Base-by-base conservation (phyloP, 2,888 invertebrate genomes). In the Electrophaes corylata region DNA sequence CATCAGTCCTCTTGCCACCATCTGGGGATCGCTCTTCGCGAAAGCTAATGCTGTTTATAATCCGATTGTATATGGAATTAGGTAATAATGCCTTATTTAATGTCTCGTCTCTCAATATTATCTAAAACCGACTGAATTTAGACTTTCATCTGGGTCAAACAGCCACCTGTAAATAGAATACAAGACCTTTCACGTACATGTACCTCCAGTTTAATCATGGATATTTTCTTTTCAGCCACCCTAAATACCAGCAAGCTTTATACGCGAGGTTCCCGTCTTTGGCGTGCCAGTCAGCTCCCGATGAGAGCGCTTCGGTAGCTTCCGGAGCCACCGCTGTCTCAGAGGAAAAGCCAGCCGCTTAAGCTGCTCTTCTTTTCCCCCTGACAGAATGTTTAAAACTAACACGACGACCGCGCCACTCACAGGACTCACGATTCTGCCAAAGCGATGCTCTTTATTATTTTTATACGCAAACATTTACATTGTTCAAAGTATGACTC, bases 31-130 rank as follows among this genome's bases (percentile, higher is more conserved):
- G 31, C 93, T 98, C 70, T 97, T 98, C 81, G 98, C 98, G 59
- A 98, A 98, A 88, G 96, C 97, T 63, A 97, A 96, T 73, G 96
- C 97, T 64, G 96, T 96, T 62, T 97, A 97, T 92, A 97, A 97
- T 87, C 97, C 97, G 19, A 96, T 97, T 80, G 97, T 97, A 66
- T 97, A 97, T 80, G 97, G 96, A 71, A 97, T 97, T 86, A 97
- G 96, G 96, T 96, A 74, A 79, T 71, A 26, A 2, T 10, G 12
- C 12, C 12, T 26, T 10, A 54, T 4, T 37, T 41, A 5, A 16
- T 20, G 35, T 23, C 0, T 35, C 10, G 6, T 6, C 26, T 10
- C 1, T 5, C 6, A 29, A 29, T 10, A 29, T 26, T 1, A 26
- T 26, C 5, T 26, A 10, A 26, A 10, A 10, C 10, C 10, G 26